Base-by-base conservation (phyloP, 2,888 invertebrate genomes). In the Lycaena phlaeas region DNA sequence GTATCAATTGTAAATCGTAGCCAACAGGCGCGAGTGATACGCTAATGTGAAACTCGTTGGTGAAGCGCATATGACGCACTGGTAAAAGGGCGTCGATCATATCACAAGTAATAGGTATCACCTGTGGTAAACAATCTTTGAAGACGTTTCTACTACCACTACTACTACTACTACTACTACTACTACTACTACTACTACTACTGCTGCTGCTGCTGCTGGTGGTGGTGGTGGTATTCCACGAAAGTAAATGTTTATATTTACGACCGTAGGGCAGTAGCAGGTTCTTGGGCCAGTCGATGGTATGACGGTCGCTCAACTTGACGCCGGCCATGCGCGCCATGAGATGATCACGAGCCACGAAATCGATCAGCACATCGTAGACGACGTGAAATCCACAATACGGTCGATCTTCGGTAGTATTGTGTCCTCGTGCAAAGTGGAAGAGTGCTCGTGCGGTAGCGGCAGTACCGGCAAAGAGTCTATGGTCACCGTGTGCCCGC, bases 331-430 rank as follows among this genome's bases (percentile, higher is more conserved):
- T 36, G 36, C 25, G 26, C 36, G 25, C 22, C 36, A 26, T 36
- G 26, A 36, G 36, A 22, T 22, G 25, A 11, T 36, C 36, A 27
- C 37, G 37, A 15, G 37, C 37, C 37, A 27, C 37, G 14, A 37
- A 37, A 15, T 37, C 37, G 14, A 37, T 27, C 15, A 37, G 37
- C 12, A 37, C 37, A 25, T 27, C 37, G 25, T 15, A 37, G 37
- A 27, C 37, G 15, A 37, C 37, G 27, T 38, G 27, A 27, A 38
- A 38, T 14, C 38, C 38, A 26, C 38, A 38, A 38, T 14, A 38
- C 4, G 38, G 27, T 11, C 27, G 38, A 27, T 38, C 38, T 38
- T 27, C 38, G 34, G 34, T 14, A 15, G 31, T 17, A 10, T 31
- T 3, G 7, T 31, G 30, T 30, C 30, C n/a, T 14, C 14, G 5